Conservation (phyloP, 2,888 invertebrate genomes). For the Aproaerema taeniolella region DNA sequence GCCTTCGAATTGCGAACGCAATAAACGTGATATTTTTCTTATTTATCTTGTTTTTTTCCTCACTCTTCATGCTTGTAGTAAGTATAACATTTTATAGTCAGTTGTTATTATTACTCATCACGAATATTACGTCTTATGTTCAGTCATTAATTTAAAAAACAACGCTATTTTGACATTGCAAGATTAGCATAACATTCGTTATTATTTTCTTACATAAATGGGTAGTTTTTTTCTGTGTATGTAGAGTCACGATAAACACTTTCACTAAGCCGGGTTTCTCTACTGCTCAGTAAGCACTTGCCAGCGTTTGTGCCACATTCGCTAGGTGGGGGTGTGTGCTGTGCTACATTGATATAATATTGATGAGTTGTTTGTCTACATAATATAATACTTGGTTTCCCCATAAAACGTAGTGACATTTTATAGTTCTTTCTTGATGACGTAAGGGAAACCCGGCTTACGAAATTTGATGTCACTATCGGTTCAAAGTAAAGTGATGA, state of each 20-base stretch:
- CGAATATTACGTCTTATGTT: not conserved
- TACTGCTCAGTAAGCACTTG: slow-evolving; percentile 51
- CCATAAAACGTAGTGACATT: not conserved
- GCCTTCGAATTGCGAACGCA: slow-evolving; percentile 74
- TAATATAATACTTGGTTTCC: no score
- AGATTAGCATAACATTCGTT: not conserved
- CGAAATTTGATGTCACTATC: slow-evolving; percentile 21
- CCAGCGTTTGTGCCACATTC: slow-evolving; percentile 38
- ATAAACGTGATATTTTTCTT: slow-evolving; percentile 74
- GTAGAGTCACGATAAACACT: slow-evolving; percentile 29
- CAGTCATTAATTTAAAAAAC: not conserved
- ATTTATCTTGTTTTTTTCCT: slow-evolving; percentile 40
- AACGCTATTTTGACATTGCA: not conserved
- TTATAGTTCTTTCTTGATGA: slow-evolving; percentile 16
- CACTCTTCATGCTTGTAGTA: slow-evolving; percentile 11
- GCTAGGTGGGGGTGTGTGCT: slow-evolving; percentile 16
- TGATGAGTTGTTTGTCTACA: slow-evolving; percentile 4
- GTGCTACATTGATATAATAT: slow-evolving; percentile 15
- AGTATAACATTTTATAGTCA: not conserved
- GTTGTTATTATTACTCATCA: not conserved
- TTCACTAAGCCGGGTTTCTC: slow-evolving; percentile 60
- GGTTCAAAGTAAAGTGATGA: slow-evolving; percentile 4
- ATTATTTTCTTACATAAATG: slow-evolving; percentile 10
- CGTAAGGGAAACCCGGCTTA: slow-evolving; percentile 28
- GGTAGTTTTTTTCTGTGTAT: slow-evolving; percentile 7